Percentiles rank a stretch among this genome's conserved stretches.
These are phyloP conservation scores for Cantharis lateralis DNA, from an alignment of 2,888 invertebrate species.

Conservation along the genomic window DNA sequence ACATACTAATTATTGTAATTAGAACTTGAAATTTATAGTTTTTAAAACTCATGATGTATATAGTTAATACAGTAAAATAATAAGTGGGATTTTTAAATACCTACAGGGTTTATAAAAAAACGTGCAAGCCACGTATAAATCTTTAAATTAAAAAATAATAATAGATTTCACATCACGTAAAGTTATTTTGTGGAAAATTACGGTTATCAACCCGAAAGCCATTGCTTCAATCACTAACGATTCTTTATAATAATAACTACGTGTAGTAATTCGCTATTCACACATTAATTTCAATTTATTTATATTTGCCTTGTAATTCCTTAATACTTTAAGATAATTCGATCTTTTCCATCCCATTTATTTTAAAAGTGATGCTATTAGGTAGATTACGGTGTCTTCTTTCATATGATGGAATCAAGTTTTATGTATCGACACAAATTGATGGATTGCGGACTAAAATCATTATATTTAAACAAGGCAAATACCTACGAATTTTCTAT, in stretches of 20 bases:
- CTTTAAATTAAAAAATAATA: background rate
- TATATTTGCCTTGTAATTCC: background rate
- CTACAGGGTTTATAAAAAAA: background rate
- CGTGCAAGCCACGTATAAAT: background rate
- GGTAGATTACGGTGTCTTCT: background rate
- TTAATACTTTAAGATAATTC: background rate
- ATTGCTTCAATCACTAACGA: background rate
- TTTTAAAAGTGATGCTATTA: background rate
- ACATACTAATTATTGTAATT: background rate
- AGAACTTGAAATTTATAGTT: background rate
- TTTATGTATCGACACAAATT: background rate
- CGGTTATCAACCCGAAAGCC: background rate
- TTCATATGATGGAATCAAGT: background rate
- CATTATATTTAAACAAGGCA: background rate
- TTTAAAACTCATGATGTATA: background rate
- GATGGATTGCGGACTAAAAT: background rate
- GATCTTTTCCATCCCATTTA: background rate
- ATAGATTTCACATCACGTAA: background rate
- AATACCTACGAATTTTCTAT: background rate
- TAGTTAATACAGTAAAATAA: background rate
- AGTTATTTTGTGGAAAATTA: background rate
- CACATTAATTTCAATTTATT: background rate
- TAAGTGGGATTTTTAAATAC: background rate
- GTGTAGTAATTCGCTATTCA: background rate
- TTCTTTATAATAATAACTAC: background rate